These are phyloP conservation scores for Daubentonia madagascariensis DNA, from an alignment of 2,113 vertebrate genomes.

Conservation along the genomic window DNA sequence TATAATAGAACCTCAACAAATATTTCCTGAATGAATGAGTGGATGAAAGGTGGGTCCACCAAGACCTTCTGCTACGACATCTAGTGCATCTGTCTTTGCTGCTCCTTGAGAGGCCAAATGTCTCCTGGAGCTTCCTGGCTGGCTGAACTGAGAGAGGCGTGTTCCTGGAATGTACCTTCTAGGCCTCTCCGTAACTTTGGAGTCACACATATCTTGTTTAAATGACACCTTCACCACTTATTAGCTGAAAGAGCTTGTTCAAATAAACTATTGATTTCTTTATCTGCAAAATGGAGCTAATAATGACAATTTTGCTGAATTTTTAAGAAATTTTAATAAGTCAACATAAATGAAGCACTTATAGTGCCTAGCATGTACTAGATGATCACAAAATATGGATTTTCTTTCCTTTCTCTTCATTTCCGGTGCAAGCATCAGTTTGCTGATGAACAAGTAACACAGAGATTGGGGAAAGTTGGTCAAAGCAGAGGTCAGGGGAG, in stretches of 20 bases:
- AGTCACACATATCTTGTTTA: not conserved
- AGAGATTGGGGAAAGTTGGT: not conserved
- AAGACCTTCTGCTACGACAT: not conserved
- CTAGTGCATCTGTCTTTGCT: not conserved
- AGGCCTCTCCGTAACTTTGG: not conserved
- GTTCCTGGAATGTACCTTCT: not conserved
- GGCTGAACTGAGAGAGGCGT: not conserved
- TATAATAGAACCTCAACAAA: not conserved
- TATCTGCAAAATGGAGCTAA: not conserved
- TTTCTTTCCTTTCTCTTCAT: not conserved
- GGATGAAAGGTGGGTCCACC: not conserved
- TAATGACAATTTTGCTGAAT: not conserved
- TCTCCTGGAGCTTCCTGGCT: not conserved
- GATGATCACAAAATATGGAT: not conserved
- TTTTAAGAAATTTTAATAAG: conserved; percentile 3
- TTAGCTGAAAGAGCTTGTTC: not conserved
- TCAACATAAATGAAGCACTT: not conserved
- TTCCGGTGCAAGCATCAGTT: not conserved
- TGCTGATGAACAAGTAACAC: not conserved
- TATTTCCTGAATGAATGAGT: not conserved
- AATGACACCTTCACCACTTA: not conserved
- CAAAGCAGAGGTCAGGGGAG: not conserved
- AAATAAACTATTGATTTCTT: conserved; percentile 2
- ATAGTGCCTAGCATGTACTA: not conserved
- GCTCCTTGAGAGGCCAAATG: not conserved